These are phyloP conservation scores for Diuraphis noxia DNA, from an alignment of 1,140 invertebrate species.

Conservation along the genomic window DNA sequence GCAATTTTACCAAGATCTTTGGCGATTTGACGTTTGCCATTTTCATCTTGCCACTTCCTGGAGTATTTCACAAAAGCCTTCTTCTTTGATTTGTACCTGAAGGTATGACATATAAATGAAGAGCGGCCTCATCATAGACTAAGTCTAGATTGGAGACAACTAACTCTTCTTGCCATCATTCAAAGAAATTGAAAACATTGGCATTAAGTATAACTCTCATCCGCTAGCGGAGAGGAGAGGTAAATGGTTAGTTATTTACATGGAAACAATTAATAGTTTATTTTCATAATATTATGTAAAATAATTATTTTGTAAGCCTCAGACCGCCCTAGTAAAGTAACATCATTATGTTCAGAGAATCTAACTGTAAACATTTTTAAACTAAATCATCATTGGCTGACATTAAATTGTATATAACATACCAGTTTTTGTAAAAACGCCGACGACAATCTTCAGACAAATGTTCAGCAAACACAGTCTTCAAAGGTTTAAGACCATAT, in stretches of 20 bases:
- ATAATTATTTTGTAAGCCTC: conserved; percentile 46
- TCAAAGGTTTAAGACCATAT: conserved; percentile 89
- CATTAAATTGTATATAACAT: conserved; percentile 60
- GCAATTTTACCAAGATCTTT: conserved; percentile 95
- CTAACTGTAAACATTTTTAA: conserved; percentile 42
- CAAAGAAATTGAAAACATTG: conserved; percentile 58
- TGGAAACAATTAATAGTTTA: not conserved
- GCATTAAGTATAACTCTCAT: conserved; percentile 55
- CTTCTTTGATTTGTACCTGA: conserved; percentile 99
- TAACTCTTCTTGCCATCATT: conserved; percentile 59
- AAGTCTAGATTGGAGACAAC: conserved; percentile 66
- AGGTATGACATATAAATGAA: conserved; percentile 55
- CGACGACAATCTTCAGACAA: conserved; percentile 96
- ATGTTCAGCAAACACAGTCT: conserved; percentile 98
- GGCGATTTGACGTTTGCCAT: conserved; percentile 95
- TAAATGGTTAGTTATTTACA: conserved; percentile 1
- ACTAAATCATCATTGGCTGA: conserved; percentile 40
- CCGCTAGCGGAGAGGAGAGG: conserved; percentile 65
- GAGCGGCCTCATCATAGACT: conserved; percentile 63
- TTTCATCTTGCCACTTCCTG: conserved; percentile 98
- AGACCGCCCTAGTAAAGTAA: conserved; percentile 54
- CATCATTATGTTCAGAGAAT: conserved; percentile 35
- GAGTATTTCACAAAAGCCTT: conserved; percentile 99
- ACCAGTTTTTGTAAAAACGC: conserved; percentile 99
- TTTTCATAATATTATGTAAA: not conserved